phyloP scores from a whole-genome alignment of 2,888 invertebrate species.

The Candidula unifasciata region DNA sequence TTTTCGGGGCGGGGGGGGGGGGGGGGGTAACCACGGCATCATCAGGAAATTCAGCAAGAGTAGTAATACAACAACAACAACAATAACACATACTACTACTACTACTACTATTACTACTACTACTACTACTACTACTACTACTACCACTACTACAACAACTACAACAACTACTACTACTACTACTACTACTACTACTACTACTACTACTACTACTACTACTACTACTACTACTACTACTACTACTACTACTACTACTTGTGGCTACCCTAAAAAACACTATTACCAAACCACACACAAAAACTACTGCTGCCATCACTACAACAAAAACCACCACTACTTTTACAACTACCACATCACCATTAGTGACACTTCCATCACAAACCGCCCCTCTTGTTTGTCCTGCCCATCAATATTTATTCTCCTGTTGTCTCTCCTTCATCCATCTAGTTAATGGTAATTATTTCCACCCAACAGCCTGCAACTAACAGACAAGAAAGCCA shows the following conservation, averaged over 20 bases:
- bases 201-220: not conserved
- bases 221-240: not conserved
- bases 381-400: not conserved
- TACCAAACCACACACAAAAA: too few relatives aligned
- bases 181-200: not conserved
- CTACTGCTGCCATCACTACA: too few relatives aligned
- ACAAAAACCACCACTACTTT: not conserved
- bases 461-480: too few relatives aligned
- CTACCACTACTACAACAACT: not conserved
- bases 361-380: not conserved
- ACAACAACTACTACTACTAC: not conserved
- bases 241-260: not conserved
- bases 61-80: not conserved
- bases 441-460: not conserved
- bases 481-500: too few relatives aligned
- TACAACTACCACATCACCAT: not conserved
- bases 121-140: not conserved
- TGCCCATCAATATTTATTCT: not conserved
- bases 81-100: not conserved
- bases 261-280: too few relatives aligned
- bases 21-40: too few relatives aligned
- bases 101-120: not conserved
- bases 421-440: not conserved
- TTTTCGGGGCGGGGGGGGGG: too few relatives aligned
- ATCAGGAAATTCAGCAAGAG: too few relatives aligned